Base-by-base conservation (phyloP, 2,888 invertebrate genomes). In the Prosopocoilus inquinatus region DNA sequence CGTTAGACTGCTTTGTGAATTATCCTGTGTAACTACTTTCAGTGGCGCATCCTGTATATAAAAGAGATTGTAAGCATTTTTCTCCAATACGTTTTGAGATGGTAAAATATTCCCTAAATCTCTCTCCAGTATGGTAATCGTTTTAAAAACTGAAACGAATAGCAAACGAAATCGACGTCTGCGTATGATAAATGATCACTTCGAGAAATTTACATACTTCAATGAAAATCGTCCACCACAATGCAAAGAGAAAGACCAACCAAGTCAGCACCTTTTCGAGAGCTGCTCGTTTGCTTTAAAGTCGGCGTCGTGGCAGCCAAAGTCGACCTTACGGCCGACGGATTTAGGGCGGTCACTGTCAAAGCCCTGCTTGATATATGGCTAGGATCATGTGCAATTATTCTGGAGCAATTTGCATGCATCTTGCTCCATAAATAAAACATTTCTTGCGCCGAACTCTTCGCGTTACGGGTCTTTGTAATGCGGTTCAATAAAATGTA, bases 131-230 rank as follows among this genome's bases (percentile, higher is more conserved):
- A 53, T 53, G 53, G 47, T 53, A 53, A 53, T 53, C 53, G 53
- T 53, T 43, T 43, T 48, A 53, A 53, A 53, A 53, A 53, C 47
- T 53, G 53, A 53, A 53, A 53, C 53, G 41, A 48, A 47, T 47
- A 47, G 53, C 43, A 47, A 57, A 53, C 53, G 39, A 48, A 57
- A 57, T 57, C 52, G 57, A 57, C 52, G 48, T 70, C 72, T 72
- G 72, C 68, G 64, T 65, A 70, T 73, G 72, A 73, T 71, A 67
- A 71, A 72, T 69, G 70, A 67, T 55, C 64, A 62, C 58, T 65
- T 67, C 61, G 63, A 57, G 50, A 56, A 73, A 75, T 76, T 76
- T 75, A 74, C 76, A 76, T 76, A 75, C 72, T 75, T 70, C 75
- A 74, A 75, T 73, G 74, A 72, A 75, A 76, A 75, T 74, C 72